Evolutionary conservation across 1,140 invertebrate genomes (phyloP).

Genomic region (Nymphalis io): DNA sequence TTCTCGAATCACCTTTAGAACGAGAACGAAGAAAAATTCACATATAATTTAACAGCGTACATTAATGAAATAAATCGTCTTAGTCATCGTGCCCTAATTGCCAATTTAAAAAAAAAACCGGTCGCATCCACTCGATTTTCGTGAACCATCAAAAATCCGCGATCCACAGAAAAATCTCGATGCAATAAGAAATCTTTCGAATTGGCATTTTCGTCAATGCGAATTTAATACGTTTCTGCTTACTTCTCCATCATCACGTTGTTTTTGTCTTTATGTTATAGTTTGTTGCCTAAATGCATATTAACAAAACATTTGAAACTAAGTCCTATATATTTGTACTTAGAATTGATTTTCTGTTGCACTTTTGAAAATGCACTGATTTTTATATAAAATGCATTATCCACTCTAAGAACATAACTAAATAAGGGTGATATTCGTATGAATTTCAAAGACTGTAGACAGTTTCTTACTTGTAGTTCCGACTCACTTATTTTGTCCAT

Average conservation of each 20-base stretch:
- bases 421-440: conserved; percentile 30
- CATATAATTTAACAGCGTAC: conserved; percentile 25
- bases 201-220: conserved; percentile 68
- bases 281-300: conserved; percentile 26
- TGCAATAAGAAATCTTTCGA: conserved; percentile 54
- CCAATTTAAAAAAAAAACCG: conserved; percentile 21
- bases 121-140: conserved; percentile 20
- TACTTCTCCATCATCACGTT: conserved; percentile 64
- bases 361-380: neutral
- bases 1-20: conserved; percentile 3
- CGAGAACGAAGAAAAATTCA: conserved; percentile 22
- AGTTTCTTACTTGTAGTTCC: conserved; percentile 64
- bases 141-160: conserved; percentile 34
- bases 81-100: conserved; percentile 16
- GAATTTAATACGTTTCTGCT: conserved; percentile 69
- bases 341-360: neutral
- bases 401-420: neutral
- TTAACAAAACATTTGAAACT: neutral
- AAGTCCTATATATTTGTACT: neutral
- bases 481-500: conserved; percentile 75
- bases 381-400: conserved; percentile 4
- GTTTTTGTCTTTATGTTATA: conserved; percentile 48
- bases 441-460: conserved; percentile 35
- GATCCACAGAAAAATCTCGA: conserved; percentile 35
- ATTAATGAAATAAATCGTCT: conserved; percentile 21